A percentile compares a stretch with the other conserved stretches of the same genome.
phyloP scores from a whole-genome alignment of 2,888 invertebrate genomes.

The Drosophila glabriapex region DNA sequence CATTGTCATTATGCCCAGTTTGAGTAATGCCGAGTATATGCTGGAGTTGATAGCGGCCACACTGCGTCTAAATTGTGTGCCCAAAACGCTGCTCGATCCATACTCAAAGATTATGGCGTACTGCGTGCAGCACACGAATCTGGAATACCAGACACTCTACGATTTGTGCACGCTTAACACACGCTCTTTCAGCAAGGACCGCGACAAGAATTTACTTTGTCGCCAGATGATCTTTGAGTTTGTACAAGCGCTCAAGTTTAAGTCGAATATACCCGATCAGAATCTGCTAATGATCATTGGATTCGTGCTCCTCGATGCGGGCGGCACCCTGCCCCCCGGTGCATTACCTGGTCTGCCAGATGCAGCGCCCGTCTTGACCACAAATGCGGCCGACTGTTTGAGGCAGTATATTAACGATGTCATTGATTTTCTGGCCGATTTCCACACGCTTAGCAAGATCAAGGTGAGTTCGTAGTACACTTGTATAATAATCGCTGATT shows the following conservation, averaged over 20 bases:
- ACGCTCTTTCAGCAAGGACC: constrained; percentile 94
- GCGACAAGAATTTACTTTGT: constrained; percentile 96
- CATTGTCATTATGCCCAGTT: constrained; percentile 89
- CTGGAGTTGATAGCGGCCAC: constrained; percentile 92
- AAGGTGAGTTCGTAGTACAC: constrained; percentile 88
- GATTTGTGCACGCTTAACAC: constrained; percentile 96
- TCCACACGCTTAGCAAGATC: constrained; percentile 97
- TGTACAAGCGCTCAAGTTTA: constrained; percentile 97
- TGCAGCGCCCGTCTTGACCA: constrained; percentile 86
- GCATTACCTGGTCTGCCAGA: constrained; percentile 88
- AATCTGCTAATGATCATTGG: constrained; percentile 96
- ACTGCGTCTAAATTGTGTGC: constrained; percentile 92
- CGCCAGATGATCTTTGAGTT: constrained; percentile 97
- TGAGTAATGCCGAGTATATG: constrained; percentile 90
- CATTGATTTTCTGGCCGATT: constrained; percentile 97
- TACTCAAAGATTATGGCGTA: constrained; percentile 97
- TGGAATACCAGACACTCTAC: constrained; percentile 92
- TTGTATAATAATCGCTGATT: rapidly evolving
- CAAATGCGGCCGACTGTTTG: constrained; percentile 97
- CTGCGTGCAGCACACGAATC: constrained; percentile 94
- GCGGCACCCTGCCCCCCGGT: constrained; percentile 93
- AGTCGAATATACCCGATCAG: constrained; percentile 96
- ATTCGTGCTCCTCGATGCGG: constrained; percentile 95
- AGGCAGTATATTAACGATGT: constrained; percentile 96
- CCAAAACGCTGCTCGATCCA: constrained; percentile 93